Evolutionary conservation across 2,113 vertebrate genomes (phyloP).

Genomic region (Mormoops blainvillei): DNA sequence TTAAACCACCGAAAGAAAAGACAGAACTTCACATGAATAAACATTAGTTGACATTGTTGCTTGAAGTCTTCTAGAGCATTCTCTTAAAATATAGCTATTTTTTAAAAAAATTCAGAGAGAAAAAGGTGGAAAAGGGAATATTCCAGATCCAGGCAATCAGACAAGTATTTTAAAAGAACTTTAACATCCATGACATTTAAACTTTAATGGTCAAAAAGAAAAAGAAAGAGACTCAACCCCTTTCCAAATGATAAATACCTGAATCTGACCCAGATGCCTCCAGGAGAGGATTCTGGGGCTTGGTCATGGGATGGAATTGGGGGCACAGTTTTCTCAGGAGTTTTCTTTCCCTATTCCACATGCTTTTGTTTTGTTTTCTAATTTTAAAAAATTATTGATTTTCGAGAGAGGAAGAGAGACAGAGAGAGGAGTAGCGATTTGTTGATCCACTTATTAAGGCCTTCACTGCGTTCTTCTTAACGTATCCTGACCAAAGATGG

Average conservation of each 20-base stretch:
- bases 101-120: neutral
- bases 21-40: conserved; percentile 14
- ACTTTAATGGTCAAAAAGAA: neutral
- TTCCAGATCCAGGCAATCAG: neutral
- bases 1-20: conserved; percentile 19
- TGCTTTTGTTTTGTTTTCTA: no score
- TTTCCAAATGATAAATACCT: neutral
- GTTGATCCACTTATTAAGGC: no score
- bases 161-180: neutral
- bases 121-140: neutral
- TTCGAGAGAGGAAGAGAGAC: no score
- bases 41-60: conserved; percentile 1
- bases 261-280: neutral
- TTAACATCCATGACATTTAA: neutral
- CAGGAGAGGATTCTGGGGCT: neutral
- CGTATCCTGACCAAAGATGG: no score
- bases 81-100: neutral
- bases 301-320: no score
- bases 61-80: conserved; percentile 13
- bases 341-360: neutral
- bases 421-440: no score
- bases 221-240: neutral
- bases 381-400: no score
- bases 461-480: no score
- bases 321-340: neutral